phyloP scores from a whole-genome alignment of 2,888 invertebrate species.

The Drosophila mettleri region DNA sequence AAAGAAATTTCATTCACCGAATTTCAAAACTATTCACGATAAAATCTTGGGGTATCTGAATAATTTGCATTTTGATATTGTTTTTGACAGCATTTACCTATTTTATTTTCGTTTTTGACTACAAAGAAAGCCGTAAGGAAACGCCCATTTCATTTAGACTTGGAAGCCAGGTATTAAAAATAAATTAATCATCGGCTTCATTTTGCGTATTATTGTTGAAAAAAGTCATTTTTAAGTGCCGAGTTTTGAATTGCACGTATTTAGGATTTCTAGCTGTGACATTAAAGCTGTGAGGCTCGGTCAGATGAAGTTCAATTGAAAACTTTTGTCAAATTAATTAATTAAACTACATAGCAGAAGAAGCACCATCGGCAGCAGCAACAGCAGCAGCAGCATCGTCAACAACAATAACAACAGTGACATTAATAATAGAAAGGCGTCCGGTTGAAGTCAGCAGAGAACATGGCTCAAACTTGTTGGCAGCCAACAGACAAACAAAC shows the following conservation, averaged over 20 bases:
- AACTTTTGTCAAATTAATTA: conserved; percentile 79
- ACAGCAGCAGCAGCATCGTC: conserved; percentile 8
- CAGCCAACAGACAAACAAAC: conserved; percentile 60
- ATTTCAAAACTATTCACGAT: no score
- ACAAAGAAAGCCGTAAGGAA: conserved; percentile 18
- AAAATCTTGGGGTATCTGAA: no score
- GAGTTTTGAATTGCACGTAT: conserved; percentile 25
- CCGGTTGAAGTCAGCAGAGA: conserved; percentile 63
- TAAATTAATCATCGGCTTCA: conserved; percentile 55
- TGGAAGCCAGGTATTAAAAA: conserved; percentile 44
- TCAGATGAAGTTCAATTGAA: conserved; percentile 65
- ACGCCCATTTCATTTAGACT: conserved; percentile 18
- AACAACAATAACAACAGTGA: conserved; percentile 35
- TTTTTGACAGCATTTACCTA: not conserved
- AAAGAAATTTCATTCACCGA: no score
- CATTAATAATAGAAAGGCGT: conserved; percentile 77
- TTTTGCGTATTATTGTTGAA: conserved; percentile 18
- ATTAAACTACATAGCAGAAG: conserved; percentile 66
- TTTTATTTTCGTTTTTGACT: conserved; percentile 14
- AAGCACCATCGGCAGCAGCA: conserved; percentile 21
- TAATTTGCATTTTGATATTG: not conserved
- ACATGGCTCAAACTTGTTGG: conserved; percentile 61
- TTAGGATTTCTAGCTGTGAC: conserved; percentile 13
- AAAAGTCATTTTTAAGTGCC: conserved; percentile 38
- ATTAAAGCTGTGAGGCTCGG: conserved; percentile 49